Conservation (phyloP, 2,113 vertebrate genomes). For the Xiphophorus maculatus region DNA sequence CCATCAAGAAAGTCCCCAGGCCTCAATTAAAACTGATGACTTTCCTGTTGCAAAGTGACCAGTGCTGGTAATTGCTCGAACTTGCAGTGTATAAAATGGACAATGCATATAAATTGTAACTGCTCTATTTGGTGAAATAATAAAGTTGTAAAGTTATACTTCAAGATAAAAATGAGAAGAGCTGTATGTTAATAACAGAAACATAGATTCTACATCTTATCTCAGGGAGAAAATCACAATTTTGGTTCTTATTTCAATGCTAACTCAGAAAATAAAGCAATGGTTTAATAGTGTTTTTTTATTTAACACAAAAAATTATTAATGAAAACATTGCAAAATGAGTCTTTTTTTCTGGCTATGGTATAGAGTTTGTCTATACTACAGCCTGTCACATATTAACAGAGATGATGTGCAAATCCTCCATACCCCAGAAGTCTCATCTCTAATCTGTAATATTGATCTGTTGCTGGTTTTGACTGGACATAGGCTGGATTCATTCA, state of each 20-base stretch:
- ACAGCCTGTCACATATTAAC: constrained; percentile 29
- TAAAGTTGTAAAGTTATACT: background rate
- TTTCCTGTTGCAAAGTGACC: background rate
- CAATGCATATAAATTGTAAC: background rate
- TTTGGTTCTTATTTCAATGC: background rate
- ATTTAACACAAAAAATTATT: constrained; percentile 3
- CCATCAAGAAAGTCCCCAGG: background rate
- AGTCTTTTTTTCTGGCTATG: background rate
- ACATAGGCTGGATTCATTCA: background rate
- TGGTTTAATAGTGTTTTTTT: background rate
- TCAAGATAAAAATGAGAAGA: background rate
- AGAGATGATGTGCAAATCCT: constrained; percentile 46
- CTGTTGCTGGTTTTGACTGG: background rate
- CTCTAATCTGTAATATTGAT: constrained; percentile 27
- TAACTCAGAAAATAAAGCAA: too few species aligned
- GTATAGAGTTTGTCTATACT: constrained; percentile 15
- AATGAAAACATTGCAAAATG: background rate
- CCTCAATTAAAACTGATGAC: background rate
- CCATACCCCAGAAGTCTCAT: constrained; percentile 17
- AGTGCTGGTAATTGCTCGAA: background rate
- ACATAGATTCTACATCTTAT: too few species aligned
- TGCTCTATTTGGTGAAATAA: background rate
- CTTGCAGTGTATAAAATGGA: background rate
- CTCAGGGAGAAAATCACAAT: background rate
- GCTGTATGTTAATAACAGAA: background rate